Evolutionary conservation across 2,797 vertebrate species (phyloP).

Genomic region (Perodicticus potto): DNA sequence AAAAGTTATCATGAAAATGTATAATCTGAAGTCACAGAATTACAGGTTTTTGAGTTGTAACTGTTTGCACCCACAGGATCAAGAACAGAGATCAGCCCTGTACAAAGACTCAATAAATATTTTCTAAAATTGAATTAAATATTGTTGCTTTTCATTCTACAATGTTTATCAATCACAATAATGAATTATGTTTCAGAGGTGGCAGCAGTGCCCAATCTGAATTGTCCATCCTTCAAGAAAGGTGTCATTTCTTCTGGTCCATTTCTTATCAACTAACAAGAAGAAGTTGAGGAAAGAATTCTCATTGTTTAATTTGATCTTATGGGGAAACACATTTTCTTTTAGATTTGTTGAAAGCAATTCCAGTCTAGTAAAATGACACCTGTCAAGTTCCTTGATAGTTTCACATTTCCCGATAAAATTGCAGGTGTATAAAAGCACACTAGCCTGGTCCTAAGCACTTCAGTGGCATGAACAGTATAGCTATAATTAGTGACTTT

Average conservation of each 20-base stretch:
- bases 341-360: constrained; percentile 73
- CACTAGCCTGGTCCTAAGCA: constrained; percentile 82
- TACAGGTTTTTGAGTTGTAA: constrained; percentile 15
- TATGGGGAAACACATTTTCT: constrained; percentile 54
- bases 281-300: constrained; percentile 31
- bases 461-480: constrained; percentile 79
- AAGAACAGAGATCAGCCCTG: background rate
- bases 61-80: background rate
- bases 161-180: background rate
- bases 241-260: background rate
- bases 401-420: constrained; percentile 80
- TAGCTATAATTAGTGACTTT: constrained; percentile 87
- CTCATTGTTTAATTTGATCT: constrained; percentile 68
- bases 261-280: constrained; percentile 33
- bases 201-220: background rate
- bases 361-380: constrained; percentile 69
- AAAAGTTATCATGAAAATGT: background rate
- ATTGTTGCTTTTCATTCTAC: background rate
- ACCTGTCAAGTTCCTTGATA: constrained; percentile 78
- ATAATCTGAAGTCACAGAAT: background rate
- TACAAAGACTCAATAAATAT: constrained; percentile 13
- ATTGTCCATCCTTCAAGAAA: background rate
- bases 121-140: constrained; percentile 41
- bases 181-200: background rate
- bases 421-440: constrained; percentile 80